Evolutionary conservation across 2,797 vertebrate genomes (phyloP).

Genomic region (Brachyrhaphis roseni): DNA sequence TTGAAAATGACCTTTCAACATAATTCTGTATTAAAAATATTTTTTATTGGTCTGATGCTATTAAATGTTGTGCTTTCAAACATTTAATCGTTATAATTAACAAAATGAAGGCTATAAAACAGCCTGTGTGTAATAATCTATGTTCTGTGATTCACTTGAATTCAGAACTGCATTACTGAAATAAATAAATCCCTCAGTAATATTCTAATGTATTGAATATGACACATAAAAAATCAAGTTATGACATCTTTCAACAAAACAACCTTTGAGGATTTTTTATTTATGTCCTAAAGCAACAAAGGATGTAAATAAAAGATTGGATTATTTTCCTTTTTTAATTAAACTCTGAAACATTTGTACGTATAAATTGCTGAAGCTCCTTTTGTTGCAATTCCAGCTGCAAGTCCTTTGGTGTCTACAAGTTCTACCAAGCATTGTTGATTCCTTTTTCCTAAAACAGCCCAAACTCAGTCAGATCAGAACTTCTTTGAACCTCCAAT

Average conservation of each 20-base stretch:
- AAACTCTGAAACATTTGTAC: background rate
- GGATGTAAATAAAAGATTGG: background rate
- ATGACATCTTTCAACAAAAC: background rate
- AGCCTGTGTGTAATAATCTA: background rate
- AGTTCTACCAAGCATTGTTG: too few relatives aligned
- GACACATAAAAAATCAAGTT: background rate
- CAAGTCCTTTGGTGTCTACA: background rate
- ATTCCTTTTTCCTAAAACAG: background rate
- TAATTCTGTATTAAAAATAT: background rate
- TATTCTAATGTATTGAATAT: background rate
- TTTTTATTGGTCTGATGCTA: background rate
- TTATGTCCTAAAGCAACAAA: background rate
- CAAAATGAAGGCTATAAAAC: background rate
- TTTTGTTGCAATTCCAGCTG: background rate
- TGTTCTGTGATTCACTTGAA: too few relatives aligned
- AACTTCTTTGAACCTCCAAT: background rate
- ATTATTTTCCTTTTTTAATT: background rate
- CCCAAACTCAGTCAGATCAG: background rate
- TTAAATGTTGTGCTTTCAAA: background rate
- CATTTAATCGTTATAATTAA: too few relatives aligned
- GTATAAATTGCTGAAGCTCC: background rate
- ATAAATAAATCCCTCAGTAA: background rate
- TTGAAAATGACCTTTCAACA: background rate
- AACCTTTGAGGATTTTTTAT: background rate
- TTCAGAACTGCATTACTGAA: background rate